Evolutionary conservation across 2,797 vertebrate species (phyloP), one percentile per base, ranked within the genome.

Genomic region (Parauchenoglanis punctatus): DNA sequence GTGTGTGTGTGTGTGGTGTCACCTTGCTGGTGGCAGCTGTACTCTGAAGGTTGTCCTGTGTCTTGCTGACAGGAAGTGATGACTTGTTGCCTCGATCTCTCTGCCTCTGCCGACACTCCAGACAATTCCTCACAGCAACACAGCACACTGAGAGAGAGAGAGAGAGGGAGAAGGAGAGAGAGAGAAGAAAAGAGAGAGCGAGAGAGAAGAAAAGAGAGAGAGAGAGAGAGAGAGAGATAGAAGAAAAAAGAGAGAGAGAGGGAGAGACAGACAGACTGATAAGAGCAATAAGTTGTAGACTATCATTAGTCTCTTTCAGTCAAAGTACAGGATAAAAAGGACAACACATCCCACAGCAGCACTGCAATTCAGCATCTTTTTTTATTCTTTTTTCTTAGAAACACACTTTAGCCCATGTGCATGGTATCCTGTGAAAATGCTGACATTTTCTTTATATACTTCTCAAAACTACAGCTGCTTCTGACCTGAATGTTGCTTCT

Each of bases 101-200:
- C 92, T 97, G 98, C 85, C 97, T 96, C 88, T 98, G 97, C 49
- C 98, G 96, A 92, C 98, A 98, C 88, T 99, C 98, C 87, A 99
- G 95, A 93, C 99, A 99, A 93, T 97, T 99, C 92, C 97, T 95
- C 88, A 99, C 98, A 89, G 98, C 98, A 92, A 99, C 97, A 93
- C 86, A 91, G 28, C 91, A 91, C 76, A 89, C 89, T 90, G 85
- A 7, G 46, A 4, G 46, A 31, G 46, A 46, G 7, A 46, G 54
- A 18, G 67, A 7, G 49, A 28, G 44, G 52, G 58, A 40, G 49
- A 78, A 20, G 75, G 15, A 52, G 28, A 65, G 83, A 10, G 11
- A 72, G 56, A 52, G 31, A 83, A 18, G 78, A 10, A 87, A 44
- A 78, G 65, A 13, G 1, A 31, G 0, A 12, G 23, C 78, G 31